These are phyloP conservation scores for Melanotaenia parkinsoni DNA, from an alignment of 2,797 vertebrate genomes.

Conservation along the genomic window DNA sequence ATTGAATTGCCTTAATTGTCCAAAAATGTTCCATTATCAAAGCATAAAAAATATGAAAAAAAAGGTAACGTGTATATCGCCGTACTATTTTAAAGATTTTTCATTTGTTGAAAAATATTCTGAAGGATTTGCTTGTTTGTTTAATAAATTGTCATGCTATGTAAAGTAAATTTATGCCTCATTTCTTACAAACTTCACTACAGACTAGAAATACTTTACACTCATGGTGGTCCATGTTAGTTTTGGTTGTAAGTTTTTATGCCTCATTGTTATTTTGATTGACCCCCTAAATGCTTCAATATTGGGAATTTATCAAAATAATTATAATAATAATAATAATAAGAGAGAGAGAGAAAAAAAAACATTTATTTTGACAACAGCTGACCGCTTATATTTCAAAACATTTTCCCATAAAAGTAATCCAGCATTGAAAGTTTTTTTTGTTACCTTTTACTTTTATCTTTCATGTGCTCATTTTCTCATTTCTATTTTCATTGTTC, in stretches of 20 bases:
- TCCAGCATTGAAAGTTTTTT: neutral
- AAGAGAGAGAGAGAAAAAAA: neutral
- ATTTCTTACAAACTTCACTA: slow-evolving; percentile 82
- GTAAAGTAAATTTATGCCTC: slow-evolving; percentile 91
- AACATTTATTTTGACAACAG: slow-evolving; percentile 4
- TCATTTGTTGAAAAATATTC: slow-evolving; percentile 91
- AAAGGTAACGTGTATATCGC: slow-evolving; percentile 94
- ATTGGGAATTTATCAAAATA: neutral
- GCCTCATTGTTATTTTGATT: neutral
- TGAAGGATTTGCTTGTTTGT: slow-evolving; percentile 97
- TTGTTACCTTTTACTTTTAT: no score
- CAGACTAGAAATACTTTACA: slow-evolving; percentile 48
- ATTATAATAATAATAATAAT: neutral
- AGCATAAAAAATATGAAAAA: slow-evolving; percentile 54
- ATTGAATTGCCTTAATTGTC: slow-evolving; percentile 89
- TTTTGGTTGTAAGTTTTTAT: neutral
- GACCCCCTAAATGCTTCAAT: slow-evolving; percentile 17
- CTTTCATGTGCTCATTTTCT: no score
- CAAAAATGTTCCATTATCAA: slow-evolving; percentile 88
- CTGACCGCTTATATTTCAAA: neutral
- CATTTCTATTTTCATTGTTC: neutral
- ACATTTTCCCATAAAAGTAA: neutral
- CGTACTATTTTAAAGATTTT: slow-evolving; percentile 91
- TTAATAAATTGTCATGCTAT: slow-evolving; percentile 99
- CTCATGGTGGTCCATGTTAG: slow-evolving; percentile 34